Percentiles rank a stretch among this genome's conserved stretches.
Conservation (phyloP, 2,888 invertebrate genomes). For the Acronicta leporina region DNA sequence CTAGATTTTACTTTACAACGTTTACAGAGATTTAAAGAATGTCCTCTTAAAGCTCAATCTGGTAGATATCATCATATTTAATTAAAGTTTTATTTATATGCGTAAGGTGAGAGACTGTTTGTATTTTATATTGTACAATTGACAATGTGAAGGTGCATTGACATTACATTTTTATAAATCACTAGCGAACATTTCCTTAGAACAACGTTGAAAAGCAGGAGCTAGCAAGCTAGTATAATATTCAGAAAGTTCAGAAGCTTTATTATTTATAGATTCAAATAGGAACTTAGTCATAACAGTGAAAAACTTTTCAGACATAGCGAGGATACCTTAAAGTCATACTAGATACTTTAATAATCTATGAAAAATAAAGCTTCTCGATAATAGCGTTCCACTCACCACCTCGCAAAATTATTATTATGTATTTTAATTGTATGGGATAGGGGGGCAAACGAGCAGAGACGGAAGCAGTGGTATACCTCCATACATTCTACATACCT, state of each 20-base stretch:
- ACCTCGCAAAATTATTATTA: too few relatives aligned
- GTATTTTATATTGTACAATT: too few relatives aligned
- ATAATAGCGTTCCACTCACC: too few relatives aligned
- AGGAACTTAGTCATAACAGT: constrained; percentile 1
- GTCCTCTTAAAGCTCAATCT: not conserved
- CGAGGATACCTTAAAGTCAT: not conserved
- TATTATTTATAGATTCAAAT: constrained; percentile 4
- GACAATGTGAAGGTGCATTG: not conserved
- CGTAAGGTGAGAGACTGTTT: too few relatives aligned
- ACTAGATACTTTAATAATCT: not conserved
- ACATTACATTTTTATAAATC: not conserved
- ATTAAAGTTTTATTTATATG: not conserved
- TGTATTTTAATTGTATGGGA: too few relatives aligned
- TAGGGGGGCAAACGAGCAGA: too few relatives aligned
- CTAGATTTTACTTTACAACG: constrained; percentile 16
- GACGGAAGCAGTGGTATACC: too few relatives aligned
- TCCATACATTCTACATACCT: too few relatives aligned
- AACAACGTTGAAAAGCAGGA: not conserved
- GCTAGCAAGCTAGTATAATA: not conserved
- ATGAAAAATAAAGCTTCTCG: too few relatives aligned
- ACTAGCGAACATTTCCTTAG: not conserved
- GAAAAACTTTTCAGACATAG: constrained; percentile 5
- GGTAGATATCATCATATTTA: not conserved
- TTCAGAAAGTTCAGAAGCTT: not conserved
- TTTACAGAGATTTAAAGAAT: constrained; percentile 7